A percentile compares a stretch with the other conserved stretches of the same genome.
Evolutionary conservation across 92 coral and sea anemone species (phyloP).

Genomic region (Nematostella vectensis): DNA sequence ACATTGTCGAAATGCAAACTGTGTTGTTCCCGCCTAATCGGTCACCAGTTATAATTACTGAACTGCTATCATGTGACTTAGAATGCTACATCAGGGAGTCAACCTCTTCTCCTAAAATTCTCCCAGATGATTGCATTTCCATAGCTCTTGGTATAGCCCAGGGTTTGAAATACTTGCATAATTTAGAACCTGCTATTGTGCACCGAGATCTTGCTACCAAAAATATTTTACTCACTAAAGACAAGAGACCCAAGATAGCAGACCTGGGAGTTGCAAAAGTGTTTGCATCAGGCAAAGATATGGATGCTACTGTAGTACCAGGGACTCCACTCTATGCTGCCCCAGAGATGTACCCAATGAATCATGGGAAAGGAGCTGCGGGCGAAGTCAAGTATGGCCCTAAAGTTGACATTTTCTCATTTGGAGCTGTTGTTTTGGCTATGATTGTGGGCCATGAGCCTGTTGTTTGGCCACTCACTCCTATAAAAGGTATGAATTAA

Average conservation of each 20-base stretch:
- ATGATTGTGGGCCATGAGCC: slow-evolving; percentile 74
- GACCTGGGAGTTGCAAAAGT: slow-evolving; percentile 71
- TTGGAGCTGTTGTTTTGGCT: slow-evolving; percentile 57
- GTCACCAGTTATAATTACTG: slow-evolving; percentile 67
- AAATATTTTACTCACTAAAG: slow-evolving; percentile 45
- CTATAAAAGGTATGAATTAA: slow-evolving; percentile 25
- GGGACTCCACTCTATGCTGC: slow-evolving; percentile 78
- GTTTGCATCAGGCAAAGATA: slow-evolving; percentile 49
- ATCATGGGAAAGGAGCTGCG: slow-evolving; percentile 13
- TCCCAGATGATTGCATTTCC: slow-evolving; percentile 13
- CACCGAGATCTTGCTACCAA: slow-evolving; percentile 76
- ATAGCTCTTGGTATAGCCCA: slow-evolving; percentile 48
- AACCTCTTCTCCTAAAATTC: slow-evolving; percentile 41
- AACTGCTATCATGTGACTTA: slow-evolving; percentile 56
- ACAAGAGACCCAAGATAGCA: slow-evolving; percentile 60
- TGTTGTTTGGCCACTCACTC: slow-evolving; percentile 37
- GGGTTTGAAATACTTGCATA: slow-evolving; percentile 63
- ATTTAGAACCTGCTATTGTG: slow-evolving; percentile 35
- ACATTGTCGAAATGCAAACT: slow-evolving; percentile 48
- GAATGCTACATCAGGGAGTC: slow-evolving; percentile 38
- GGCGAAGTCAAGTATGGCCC: slow-evolving; percentile 44
- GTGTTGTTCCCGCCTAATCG: slow-evolving; percentile 40
- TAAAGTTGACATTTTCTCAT: slow-evolving; percentile 70
- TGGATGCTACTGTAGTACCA: slow-evolving; percentile 53
- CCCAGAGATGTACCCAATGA: slow-evolving; percentile 61